Base-by-base conservation (phyloP, 2,797 vertebrate species). In the Babyrousa celebensis region DNA sequence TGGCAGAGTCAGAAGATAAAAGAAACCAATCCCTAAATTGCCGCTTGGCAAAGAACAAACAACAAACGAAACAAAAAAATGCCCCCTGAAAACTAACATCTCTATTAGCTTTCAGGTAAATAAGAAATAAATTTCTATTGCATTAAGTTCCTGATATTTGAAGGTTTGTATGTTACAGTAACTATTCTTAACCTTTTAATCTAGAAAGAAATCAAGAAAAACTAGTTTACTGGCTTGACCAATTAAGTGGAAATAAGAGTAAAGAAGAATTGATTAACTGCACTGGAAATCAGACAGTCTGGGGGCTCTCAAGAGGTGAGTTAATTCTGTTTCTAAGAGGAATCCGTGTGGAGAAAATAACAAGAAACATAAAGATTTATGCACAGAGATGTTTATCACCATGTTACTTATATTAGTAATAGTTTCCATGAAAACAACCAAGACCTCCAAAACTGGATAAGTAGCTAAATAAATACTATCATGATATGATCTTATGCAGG, bases 151-250 rank as follows among this genome's bases (percentile, higher is more conserved):
- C 62, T 75, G 62, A 70, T 40, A 40, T 6, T 17, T 21, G 48
- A 62, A 54, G 62, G 27, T 62, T 25, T 70, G 10, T n/a, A 5
- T 67, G 52, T 40, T 68, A 91, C 1, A 78, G 27, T 27, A 85
- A 78, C 15, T 48, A 70, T 56, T 79, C 72, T 87, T 65, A 60
- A 75, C 60, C 77, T 60, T 48, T 88, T n/a, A 62, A 74, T 83
- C 18, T 40, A 88, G 25, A 75, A 16, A 77, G 54, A 92, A 95
- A 70, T 68, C 60, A 54, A 82, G 54, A 72, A 60, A 89, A 92
- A 70, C 27, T 60, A 52, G 29, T 48, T 84, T 36, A 58, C 40
- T 71, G 36, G 29, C 25, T 58, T 84, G 20, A 62, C 20, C 71
- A 96, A 79, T 32, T 12, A 56, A 68, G 54, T 23, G 1, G n/a